Base-by-base conservation (phyloP, 2,797 vertebrate genomes). In the Diplodus puntazzo region DNA sequence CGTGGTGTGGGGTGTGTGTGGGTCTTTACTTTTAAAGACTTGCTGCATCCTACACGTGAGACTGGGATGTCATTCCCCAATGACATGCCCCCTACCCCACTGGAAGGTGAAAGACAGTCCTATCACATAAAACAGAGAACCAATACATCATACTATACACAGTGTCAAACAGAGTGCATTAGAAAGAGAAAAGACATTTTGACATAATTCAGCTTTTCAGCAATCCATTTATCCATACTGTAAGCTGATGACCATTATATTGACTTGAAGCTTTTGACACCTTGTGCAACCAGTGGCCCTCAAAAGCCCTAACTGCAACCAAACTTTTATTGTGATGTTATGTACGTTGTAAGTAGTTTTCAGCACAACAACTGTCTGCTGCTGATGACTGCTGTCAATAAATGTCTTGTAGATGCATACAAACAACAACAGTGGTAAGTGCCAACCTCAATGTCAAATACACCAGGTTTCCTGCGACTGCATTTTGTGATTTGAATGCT, bases 11-110 rank as follows among this genome's bases (percentile, higher is more conserved):
- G 46, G 63, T 39, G 78, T 62, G 80, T 62, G 53, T 68, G 48
- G 55, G 83, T 60, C 25, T 48, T 72, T 46, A 62, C 66, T 80
- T 86, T 91, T 73, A 92, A 91, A 90, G 86, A 69, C 83, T 87
- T 78, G 78, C 79, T 79, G 54, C 79, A 70, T 83, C 75, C 76
- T 54, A 80, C 88, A 92, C 59, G 82, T 89, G 82, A 90, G 82
- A 85, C 59, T 45, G 69, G 78, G 80, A 85, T 90, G 87, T 83
- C 76, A 85, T 86, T 89, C 27, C 27, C 65, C 74, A 85, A 82
- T 89, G 87, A 92, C 80, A 85, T 67, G 58, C 11, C 48, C 65
- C 65, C 43, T 64, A 48, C 17, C 30, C 39, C 30, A n/a, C 42
- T 58, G 27, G 52, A 69, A 66, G 39, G 59, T 43, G 18, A 59